Conservation (phyloP, 2,113 vertebrate species). For the Corydoras maculifer region DNA sequence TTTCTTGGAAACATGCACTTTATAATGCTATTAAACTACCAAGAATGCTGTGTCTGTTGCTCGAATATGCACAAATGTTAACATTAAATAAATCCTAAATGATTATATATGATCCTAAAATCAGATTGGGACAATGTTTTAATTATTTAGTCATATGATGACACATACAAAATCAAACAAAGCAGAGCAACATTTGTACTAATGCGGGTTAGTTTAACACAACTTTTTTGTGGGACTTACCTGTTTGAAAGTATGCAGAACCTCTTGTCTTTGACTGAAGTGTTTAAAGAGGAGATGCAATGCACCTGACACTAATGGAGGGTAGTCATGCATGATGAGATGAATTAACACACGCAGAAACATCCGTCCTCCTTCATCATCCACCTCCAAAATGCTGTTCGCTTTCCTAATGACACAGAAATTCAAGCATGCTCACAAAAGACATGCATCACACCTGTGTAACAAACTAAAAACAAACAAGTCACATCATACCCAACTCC, state of each 20-base stretch:
- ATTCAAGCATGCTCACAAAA: constrained; percentile 8
- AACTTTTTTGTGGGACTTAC: constrained; percentile 51
- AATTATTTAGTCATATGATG: too few relatives aligned
- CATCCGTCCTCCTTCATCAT: constrained; percentile 91
- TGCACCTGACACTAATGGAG: constrained; percentile 85
- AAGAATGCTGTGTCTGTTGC: too few relatives aligned
- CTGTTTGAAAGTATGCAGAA: constrained; percentile 95
- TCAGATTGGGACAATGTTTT: too few relatives aligned
- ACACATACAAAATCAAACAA: too few relatives aligned
- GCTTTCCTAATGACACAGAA: constrained; percentile 69
- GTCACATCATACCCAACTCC: constrained; percentile 84
- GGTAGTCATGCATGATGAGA: constrained; percentile 92
- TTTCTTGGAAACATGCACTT: too few relatives aligned
- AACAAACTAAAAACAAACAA: neutral
- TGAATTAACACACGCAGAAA: constrained; percentile 89
- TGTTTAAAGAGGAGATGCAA: constrained; percentile 97
- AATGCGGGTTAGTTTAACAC: too few relatives aligned
- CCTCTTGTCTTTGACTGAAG: constrained; percentile 96
- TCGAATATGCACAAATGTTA: too few relatives aligned
- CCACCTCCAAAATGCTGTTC: constrained; percentile 91
- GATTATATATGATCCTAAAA: too few relatives aligned
- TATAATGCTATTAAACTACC: too few relatives aligned
- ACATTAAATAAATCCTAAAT: too few relatives aligned
- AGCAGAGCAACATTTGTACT: too few relatives aligned
- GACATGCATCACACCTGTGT: neutral